A percentile compares a stretch with the other conserved stretches of the same genome.
These are phyloP conservation scores for Lissocephala sabroskyi DNA, from an alignment of 2,888 invertebrate species.

Conservation along the genomic window DNA sequence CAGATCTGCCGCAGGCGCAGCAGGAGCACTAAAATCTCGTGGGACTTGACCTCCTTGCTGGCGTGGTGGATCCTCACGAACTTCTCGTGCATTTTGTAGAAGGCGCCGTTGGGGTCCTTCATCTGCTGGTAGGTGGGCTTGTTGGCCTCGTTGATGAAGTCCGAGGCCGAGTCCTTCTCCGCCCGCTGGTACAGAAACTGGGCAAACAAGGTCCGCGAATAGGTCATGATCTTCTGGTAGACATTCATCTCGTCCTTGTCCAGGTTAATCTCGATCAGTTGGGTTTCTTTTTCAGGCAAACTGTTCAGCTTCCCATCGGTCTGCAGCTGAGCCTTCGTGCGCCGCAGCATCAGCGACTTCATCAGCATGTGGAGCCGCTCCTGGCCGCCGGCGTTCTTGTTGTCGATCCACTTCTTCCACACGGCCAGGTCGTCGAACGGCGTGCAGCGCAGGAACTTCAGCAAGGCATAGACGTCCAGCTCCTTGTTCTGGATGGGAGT, in stretches of 20 bases:
- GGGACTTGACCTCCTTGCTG: slow-evolving; percentile 76
- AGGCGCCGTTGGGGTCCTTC: slow-evolving; percentile 73
- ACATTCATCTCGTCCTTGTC: slow-evolving; percentile 81
- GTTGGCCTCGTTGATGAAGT: slow-evolving; percentile 42
- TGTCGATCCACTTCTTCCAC: slow-evolving; percentile 95
- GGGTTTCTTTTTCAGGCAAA: slow-evolving; percentile 77
- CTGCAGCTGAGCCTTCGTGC: slow-evolving; percentile 88
- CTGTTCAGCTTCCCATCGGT: slow-evolving; percentile 76
- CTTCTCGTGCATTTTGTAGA: slow-evolving; percentile 78
- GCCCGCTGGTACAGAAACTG: slow-evolving; percentile 84
- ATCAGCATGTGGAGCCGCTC: slow-evolving; percentile 88
- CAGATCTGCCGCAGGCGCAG: slow-evolving; percentile 90
- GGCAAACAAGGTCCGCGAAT: slow-evolving; percentile 83
- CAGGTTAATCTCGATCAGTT: slow-evolving; percentile 77
- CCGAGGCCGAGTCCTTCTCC: slow-evolving; percentile 75
- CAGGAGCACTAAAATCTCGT: slow-evolving; percentile 86
- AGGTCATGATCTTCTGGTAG: slow-evolving; percentile 83
- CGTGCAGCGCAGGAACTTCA: slow-evolving; percentile 87
- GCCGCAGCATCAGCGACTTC: slow-evolving; percentile 86
- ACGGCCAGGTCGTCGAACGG: slow-evolving; percentile 91
- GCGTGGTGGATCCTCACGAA: slow-evolving; percentile 77
- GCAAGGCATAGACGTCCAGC: slow-evolving; percentile 83
- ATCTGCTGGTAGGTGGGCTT: slow-evolving; percentile 67
- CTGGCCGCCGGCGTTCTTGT: slow-evolving; percentile 84
- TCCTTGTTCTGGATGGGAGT: slow-evolving; percentile 97